Evolutionary conservation across 2,113 vertebrate species (phyloP), one percentile per base, ranked within the genome.

Genomic region (Uropsilus gracilis): DNA sequence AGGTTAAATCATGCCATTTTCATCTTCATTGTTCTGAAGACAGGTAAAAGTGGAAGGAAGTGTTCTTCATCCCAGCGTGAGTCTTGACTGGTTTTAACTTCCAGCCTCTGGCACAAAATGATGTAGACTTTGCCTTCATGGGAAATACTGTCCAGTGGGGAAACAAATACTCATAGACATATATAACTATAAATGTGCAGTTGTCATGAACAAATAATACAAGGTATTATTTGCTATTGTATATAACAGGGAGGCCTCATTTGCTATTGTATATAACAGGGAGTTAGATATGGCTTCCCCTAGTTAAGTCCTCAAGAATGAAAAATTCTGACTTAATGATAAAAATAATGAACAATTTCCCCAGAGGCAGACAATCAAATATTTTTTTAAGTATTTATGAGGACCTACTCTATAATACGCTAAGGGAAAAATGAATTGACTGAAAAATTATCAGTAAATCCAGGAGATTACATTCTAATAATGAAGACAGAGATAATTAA

Each of bases 331-430:
- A 84, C 26, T 77, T 82, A 80, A 59, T 34, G n/a, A 48, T 68
- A 68, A 86, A 93, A 75, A 63, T 78, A 94, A 91, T 75, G 64
- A 91, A 20, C 42, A 32, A 81, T 73, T 77, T 88, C 9, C 68
- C 77, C 39, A 81, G 44, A 76, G 30, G 12, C 13, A 90, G 20
- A 59, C 6, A 63, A 37, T 26, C 16, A 72, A 82, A 85, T n/a
- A 42, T n/a, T 77, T 28, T 72, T 44, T 64, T 46, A 83, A 53
- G 14, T 32, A 57, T 61, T 83, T 80, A 90, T 66, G n/a, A 89
- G 26, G 8, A 94, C 28, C 71, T 55, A 72, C 1, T 72, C 8
- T 64, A 66, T 12, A 71, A 81, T 22, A 48, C 61, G 3, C 24
- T 73, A 68, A 82, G 10, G 12, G 80, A 78, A 69, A 86, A 73